phyloP scores from a whole-genome alignment of 35 echinoderm and acorn worm species.

The Eucidaris tribuloides region DNA sequence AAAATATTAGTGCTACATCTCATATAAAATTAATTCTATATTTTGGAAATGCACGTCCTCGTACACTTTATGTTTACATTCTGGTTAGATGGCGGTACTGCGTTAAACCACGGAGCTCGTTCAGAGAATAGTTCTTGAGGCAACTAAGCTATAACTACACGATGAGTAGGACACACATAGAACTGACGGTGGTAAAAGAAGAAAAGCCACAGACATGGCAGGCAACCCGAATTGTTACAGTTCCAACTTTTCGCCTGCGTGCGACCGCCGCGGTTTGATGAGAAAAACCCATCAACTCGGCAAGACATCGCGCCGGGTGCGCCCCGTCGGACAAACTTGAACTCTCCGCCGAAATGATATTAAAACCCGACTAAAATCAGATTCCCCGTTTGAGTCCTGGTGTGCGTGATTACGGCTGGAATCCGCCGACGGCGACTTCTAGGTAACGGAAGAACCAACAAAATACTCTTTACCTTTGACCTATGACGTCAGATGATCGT shows the following conservation, averaged over 20 bases:
- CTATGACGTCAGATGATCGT: no score
- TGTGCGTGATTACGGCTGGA: slow-evolving; percentile 32
- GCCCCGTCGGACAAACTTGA: neutral
- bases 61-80: no score
- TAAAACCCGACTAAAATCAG: slow-evolving; percentile 28
- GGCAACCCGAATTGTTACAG: slow-evolving; percentile 49
- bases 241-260: slow-evolving; percentile 32
- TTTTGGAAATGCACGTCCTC: no score
- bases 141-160: no score
- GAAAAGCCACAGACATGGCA: neutral
- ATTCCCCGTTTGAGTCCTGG: slow-evolving; percentile 18
- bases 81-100: no score
- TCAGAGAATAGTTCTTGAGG: no score
- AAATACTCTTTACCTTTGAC: no score
- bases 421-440: slow-evolving; percentile 12
- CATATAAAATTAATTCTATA: no score
- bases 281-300: slow-evolving; percentile 74
- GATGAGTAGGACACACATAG: no score
- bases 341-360: slow-evolving; percentile 26
- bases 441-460: no score
- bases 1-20: no score
- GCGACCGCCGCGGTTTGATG: slow-evolving; percentile 36
- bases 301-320: slow-evolving; percentile 13
- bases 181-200: neutral
- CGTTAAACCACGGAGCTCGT: no score